Percentiles rank a stretch among this genome's conserved stretches.
phyloP scores from a whole-genome alignment of 2,888 invertebrate genomes.

The Pomacea canaliculata region DNA sequence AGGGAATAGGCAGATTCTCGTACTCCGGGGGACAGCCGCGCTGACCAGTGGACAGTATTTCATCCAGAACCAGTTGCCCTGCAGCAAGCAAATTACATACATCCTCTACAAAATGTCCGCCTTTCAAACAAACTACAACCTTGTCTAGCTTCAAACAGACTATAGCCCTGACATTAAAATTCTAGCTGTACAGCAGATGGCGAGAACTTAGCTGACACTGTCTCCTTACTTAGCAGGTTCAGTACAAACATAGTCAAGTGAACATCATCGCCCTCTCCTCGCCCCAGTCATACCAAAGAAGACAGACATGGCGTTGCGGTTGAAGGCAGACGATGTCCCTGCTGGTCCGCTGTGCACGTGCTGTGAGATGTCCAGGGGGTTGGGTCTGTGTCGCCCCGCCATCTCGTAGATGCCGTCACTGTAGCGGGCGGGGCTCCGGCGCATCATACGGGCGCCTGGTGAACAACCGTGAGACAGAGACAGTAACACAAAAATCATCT shows the following conservation, averaged over 20 bases:
- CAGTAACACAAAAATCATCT: neutral
- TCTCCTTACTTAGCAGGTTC: too few species aligned
- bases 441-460: slow-evolving; percentile 72
- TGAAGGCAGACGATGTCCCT: slow-evolving; percentile 70
- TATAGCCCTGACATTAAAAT: too few species aligned
- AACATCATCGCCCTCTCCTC: too few species aligned
- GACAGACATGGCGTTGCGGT: slow-evolving; percentile 75
- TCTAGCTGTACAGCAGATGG: too few species aligned
- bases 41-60: slow-evolving; percentile 75
- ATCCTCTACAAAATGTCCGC: neutral
- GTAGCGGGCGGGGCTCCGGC: slow-evolving; percentile 74
- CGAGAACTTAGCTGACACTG: too few species aligned
- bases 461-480: neutral
- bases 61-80: slow-evolving; percentile 77
- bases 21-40: slow-evolving; percentile 77
- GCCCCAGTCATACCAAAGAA: slow-evolving; percentile 73
- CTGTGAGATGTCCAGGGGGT: slow-evolving; percentile 74
- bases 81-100: slow-evolving; percentile 4
- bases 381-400: slow-evolving; percentile 72
- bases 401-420: slow-evolving; percentile 75
- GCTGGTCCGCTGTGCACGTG: slow-evolving; percentile 70
- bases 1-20: slow-evolving; percentile 74
- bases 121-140: neutral
- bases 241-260: too few species aligned
- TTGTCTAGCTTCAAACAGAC: too few species aligned